Conservation (phyloP, 2,113 vertebrate genomes). For the Zootoca vivipara region DNA sequence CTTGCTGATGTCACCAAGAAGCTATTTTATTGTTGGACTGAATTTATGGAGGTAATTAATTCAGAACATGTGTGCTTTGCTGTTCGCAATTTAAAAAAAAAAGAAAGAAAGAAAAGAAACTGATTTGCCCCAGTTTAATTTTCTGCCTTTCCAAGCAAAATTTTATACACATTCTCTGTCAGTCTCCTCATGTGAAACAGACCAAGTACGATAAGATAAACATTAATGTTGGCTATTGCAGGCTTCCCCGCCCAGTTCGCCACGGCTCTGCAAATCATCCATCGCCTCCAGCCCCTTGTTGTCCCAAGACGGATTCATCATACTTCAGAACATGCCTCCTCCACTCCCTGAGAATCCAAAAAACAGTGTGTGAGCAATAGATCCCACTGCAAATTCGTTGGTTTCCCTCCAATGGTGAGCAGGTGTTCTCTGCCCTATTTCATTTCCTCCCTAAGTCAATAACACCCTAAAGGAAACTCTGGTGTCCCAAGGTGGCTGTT, state of each 20-base stretch:
- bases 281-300: conserved; percentile 34
- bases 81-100: conserved; percentile 66
- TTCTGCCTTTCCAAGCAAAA: conserved; percentile 71
- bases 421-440: not conserved
- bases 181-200: conserved; percentile 61
- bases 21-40: conserved; percentile 78
- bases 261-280: not conserved
- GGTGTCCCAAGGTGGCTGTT: not conserved
- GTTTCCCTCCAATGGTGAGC: not conserved
- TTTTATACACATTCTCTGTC: conserved; percentile 64
- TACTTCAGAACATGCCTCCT: not conserved
- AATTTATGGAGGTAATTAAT: conserved; percentile 84
- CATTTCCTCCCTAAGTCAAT: not conserved
- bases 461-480: not conserved
- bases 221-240: conserved; percentile 39
- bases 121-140: conserved; percentile 66
- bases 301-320: not conserved
- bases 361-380: not conserved
- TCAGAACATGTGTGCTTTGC: conserved; percentile 78
- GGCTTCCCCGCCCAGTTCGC: not conserved
- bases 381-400: not conserved
- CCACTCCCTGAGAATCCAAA: not conserved
- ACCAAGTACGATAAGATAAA: conserved; percentile 62
- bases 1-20: conserved; percentile 76
- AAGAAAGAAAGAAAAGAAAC: conserved; percentile 68